Evolutionary conservation across 2,113 vertebrate genomes (phyloP), one percentile per base, ranked within the genome.

Genomic region (Lonchura striata): DNA sequence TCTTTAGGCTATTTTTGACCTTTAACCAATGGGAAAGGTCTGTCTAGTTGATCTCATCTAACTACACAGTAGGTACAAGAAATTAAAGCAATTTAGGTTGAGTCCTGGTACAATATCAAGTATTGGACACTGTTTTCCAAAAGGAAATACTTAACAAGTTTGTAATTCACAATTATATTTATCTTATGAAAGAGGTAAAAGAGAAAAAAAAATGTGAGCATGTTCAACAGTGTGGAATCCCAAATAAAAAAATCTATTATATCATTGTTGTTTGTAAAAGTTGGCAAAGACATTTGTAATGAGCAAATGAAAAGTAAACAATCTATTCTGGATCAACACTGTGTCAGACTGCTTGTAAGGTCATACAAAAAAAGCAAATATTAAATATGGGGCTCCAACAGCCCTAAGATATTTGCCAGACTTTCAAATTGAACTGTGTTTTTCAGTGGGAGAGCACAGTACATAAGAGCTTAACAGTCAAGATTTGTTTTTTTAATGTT

Each of bases 41-140:
- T 98, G 97, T 98, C 98, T 98, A 98, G 98, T 98, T 98, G 98
- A 98, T 98, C 97, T 97, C 92, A 95, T 97, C 97, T 97, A 96
- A 91, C 82, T 95, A 95, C 90, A 91, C 94, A 96, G 95, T 95
- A 96, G 96, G 95, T 96, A 95, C 56, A 91, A 82, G 87, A 94
- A 96, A 93, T 96, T 96, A 95, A 96, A 96, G 57, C 83, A 88
- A 95, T 96, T 96, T 96, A 93, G 68, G 31, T 94, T 97, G 84
- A 94, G 59, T 63, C 33, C 56, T 95, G 39, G 65, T 95, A 85
- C 82, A 80, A 33, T 91, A 95, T 77, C 66, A 74, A 92, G 42
- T 94, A 94, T 90, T 81, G 80, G 76, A 90, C 52, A 91, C 46
- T 42, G 66, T 90, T 91, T 96, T 92, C 78, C 56, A 65, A 70